Conservation (phyloP, 2,888 invertebrate species). For the Macrophya annulata region DNA sequence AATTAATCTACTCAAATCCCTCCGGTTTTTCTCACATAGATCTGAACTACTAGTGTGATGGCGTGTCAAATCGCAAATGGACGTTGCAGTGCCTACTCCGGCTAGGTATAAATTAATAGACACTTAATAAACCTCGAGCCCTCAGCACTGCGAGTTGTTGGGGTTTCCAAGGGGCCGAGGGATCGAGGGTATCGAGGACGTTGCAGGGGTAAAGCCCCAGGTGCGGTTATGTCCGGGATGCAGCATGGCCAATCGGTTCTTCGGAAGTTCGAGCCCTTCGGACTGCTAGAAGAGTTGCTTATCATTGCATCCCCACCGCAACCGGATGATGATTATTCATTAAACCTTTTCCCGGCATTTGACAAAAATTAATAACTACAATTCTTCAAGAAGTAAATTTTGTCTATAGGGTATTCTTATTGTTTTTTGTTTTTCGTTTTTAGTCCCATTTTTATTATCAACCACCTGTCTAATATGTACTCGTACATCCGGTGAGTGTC, state of each 20-base stretch:
- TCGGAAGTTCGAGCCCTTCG: neutral
- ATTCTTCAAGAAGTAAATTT: neutral
- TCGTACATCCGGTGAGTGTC: slow-evolving; percentile 70
- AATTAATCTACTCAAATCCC: neutral
- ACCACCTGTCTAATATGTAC: slow-evolving; percentile 76
- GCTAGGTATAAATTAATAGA: slow-evolving; percentile 75
- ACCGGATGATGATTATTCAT: neutral
- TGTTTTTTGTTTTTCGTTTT: neutral
- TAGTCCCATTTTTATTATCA: neutral
- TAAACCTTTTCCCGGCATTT: neutral
- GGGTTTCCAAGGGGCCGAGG: slow-evolving; percentile 16
- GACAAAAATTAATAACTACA: neutral
- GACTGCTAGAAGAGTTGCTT: slow-evolving; percentile 3
- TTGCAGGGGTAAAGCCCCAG: slow-evolving; percentile 29
- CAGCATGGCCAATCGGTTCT: slow-evolving; percentile 39
- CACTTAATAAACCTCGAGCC: slow-evolving; percentile 63
- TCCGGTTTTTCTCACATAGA: neutral
- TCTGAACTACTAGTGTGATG: neutral
- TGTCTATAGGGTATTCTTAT: neutral
- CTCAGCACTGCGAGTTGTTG: slow-evolving; percentile 6
- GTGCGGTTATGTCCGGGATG: slow-evolving; percentile 42
- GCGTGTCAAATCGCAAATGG: slow-evolving; percentile 45
- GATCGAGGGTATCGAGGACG: slow-evolving; percentile 41
- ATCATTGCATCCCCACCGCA: neutral
- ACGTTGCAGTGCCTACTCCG: slow-evolving; percentile 56